Percentiles rank a stretch among this genome's conserved stretches.
Conservation (phyloP, 2,113 vertebrate genomes). For the Trinectes maculatus region DNA sequence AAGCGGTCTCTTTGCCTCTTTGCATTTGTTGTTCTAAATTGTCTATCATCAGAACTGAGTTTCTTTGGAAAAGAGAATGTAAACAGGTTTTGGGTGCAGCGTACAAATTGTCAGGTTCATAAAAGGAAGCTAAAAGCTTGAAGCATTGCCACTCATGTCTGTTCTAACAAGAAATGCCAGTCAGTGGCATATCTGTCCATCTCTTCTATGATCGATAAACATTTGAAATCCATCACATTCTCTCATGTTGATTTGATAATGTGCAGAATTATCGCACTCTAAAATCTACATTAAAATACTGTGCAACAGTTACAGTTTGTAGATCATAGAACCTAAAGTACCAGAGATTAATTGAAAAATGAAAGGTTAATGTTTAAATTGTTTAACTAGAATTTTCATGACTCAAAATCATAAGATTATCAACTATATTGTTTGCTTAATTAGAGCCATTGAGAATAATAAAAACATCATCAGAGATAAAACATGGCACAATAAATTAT, state of each 20-base stretch:
- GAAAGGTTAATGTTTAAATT: no score
- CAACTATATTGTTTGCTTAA: not conserved
- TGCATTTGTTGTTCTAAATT: slow-evolving; percentile 52
- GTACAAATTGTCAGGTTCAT: slow-evolving; percentile 44
- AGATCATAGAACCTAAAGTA: no score
- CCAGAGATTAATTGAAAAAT: no score
- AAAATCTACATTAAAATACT: not conserved
- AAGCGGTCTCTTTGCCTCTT: slow-evolving; percentile 26
- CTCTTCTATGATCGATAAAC: slow-evolving; percentile 18
- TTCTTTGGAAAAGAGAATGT: slow-evolving; percentile 41
- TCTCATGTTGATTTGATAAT: not conserved
- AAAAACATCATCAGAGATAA: not conserved
- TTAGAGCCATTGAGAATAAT: not conserved
- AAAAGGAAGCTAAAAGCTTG: slow-evolving; percentile 43
- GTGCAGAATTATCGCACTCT: not conserved
- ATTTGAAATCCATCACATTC: not conserved
- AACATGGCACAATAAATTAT: not conserved
- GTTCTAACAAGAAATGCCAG: slow-evolving; percentile 3
- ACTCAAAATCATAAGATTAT: not conserved
- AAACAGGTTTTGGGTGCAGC: slow-evolving; percentile 26
- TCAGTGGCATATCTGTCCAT: not conserved
- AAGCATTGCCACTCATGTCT: slow-evolving; percentile 33
- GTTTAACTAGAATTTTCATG: not conserved
- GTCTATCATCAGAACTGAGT: slow-evolving; percentile 46
- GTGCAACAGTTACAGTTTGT: not conserved